phyloP scores from a whole-genome alignment of 2,888 invertebrate genomes.

The Sussaba pulchella region DNA sequence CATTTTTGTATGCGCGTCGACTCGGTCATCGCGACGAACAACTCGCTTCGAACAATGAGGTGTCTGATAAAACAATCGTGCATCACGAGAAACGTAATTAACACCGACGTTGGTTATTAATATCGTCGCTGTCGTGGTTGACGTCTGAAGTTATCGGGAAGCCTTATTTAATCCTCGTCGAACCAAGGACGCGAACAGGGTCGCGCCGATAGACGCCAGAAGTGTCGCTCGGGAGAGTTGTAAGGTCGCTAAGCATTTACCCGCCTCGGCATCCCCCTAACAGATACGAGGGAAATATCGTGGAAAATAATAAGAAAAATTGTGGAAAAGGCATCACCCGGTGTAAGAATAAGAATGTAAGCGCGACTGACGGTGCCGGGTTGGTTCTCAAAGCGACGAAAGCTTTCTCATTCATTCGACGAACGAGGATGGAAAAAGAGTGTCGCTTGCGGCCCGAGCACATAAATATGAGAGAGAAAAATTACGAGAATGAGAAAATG shows the following conservation, averaged over 20 bases:
- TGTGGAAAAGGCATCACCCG: not conserved
- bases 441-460: slow-evolving; percentile 54
- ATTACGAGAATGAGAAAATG: slow-evolving; percentile 29
- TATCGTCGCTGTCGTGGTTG: slow-evolving; percentile 18
- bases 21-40: too few relatives aligned
- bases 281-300: slow-evolving; percentile 43
- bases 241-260: slow-evolving; percentile 48
- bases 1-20: too few relatives aligned
- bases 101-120: slow-evolving; percentile 13
- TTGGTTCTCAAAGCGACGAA: slow-evolving; percentile 63
- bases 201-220: not conserved
- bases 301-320: slow-evolving; percentile 49
- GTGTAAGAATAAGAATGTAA: slow-evolving; percentile 12
- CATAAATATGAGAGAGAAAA: slow-evolving; percentile 24
- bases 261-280: slow-evolving; percentile 38
- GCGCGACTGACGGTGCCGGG: slow-evolving; percentile 20
- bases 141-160: slow-evolving; percentile 31
- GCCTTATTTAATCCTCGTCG: slow-evolving; percentile 54
- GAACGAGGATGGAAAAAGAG: slow-evolving; percentile 36
- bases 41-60: too few relatives aligned
- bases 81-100: slow-evolving; percentile 41
- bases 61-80: slow-evolving; percentile 10
- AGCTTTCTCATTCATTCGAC: slow-evolving; percentile 63
- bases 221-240: slow-evolving; percentile 14
- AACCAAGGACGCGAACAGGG: slow-evolving; percentile 19